Evolutionary conservation across 1,140 invertebrate species (phyloP).

Genomic region (Drosophila pseudoobscura): DNA sequence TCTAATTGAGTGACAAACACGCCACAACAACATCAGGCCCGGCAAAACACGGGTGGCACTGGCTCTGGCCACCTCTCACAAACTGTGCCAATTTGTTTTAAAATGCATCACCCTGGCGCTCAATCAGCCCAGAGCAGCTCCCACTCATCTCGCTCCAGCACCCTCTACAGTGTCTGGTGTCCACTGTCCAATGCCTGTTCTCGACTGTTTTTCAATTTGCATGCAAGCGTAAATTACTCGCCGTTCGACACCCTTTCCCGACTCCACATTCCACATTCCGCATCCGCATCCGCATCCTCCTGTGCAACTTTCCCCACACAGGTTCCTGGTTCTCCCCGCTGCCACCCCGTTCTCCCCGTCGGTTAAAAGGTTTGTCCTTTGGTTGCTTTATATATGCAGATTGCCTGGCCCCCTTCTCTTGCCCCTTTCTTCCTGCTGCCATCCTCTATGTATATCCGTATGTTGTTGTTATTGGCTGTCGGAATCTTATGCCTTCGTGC

Average conservation of each 20-base stretch:
- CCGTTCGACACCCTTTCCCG: slow-evolving; percentile 29
- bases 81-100: slow-evolving; percentile 81
- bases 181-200: slow-evolving; percentile 48
- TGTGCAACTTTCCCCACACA: slow-evolving; percentile 3
- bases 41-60: slow-evolving; percentile 13
- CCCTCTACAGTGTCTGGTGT: slow-evolving; percentile 2
- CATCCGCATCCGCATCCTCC: slow-evolving; percentile 7
- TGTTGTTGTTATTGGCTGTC: slow-evolving; percentile 9
- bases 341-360: neutral
- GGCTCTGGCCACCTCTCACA: slow-evolving; percentile 48
- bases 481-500: slow-evolving; percentile 26
- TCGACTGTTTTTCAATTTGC: slow-evolving; percentile 78
- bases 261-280: neutral
- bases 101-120: slow-evolving; percentile 70
- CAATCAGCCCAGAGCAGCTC: slow-evolving; percentile 49
- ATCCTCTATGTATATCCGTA: neutral
- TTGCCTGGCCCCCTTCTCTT: slow-evolving; percentile 33
- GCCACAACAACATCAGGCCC: slow-evolving; percentile 29
- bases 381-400: slow-evolving; percentile 66
- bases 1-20: slow-evolving; percentile 79
- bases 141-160: neutral
- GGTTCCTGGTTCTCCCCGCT: slow-evolving; percentile 15
- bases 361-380: slow-evolving; percentile 73
- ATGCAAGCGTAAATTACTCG: slow-evolving; percentile 74
- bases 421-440: neutral